Conservation (phyloP, 2,888 invertebrate genomes). For the Pristionchus arcanus region DNA sequence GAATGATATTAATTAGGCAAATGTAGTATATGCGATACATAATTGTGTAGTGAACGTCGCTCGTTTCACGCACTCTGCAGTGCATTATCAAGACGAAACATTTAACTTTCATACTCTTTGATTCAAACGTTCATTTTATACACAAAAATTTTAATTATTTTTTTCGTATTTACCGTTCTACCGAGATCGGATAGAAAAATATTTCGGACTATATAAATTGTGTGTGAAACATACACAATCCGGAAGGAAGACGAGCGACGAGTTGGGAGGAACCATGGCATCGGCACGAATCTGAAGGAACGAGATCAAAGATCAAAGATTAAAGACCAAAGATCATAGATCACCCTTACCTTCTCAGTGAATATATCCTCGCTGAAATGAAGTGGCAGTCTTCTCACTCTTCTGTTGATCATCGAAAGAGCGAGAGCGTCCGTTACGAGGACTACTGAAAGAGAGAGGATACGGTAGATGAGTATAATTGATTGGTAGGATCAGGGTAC, state of each 20-base stretch:
- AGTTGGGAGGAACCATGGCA: background rate
- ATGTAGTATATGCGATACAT: no score
- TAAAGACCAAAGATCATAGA: background rate
- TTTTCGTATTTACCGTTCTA: background rate
- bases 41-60: no score
- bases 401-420: conserved; percentile 44
- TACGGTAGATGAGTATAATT: no score
- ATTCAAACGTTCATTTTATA: no score
- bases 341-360: conserved; percentile 18
- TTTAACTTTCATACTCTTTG: no score
- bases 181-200: background rate
- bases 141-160: background rate
- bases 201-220: background rate
- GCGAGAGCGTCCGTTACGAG: conserved; percentile 32
- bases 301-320: background rate
- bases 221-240: conserved; percentile 1
- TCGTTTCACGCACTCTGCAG: no score
- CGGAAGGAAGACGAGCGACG: conserved; percentile 27
- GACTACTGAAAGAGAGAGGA: background rate
- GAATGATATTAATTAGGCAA: background rate
- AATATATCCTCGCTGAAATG: conserved; percentile 44
- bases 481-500: background rate
- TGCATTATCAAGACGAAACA: no score
- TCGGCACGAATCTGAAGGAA: conserved; percentile 33
- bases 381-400: conserved; percentile 33